Percentiles rank a stretch among this genome's conserved stretches.
Conservation (phyloP, 2,797 vertebrate species). For the Esox lucius region DNA sequence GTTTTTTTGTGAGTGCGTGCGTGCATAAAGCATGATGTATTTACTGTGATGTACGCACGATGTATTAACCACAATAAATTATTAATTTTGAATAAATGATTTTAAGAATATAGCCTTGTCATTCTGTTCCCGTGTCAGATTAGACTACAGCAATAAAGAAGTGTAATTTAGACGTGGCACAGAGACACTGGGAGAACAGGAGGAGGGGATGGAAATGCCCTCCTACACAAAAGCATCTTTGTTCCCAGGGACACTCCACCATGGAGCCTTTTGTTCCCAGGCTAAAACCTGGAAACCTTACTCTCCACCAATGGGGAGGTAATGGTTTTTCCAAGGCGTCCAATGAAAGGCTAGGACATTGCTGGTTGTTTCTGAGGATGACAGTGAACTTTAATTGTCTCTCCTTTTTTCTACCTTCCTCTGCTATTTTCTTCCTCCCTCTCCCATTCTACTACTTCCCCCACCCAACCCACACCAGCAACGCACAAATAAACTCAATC, state of each 20-base stretch:
- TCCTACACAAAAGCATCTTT: slow-evolving; percentile 55
- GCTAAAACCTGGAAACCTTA: slow-evolving; percentile 45
- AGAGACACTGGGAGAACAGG: slow-evolving; percentile 25
- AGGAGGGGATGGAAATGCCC: slow-evolving; percentile 24
- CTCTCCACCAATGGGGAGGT: slow-evolving; percentile 54
- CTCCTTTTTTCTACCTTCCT: slow-evolving; percentile 43
- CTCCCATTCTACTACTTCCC: slow-evolving; percentile 32
- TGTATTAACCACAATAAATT: neutral
- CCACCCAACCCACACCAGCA: slow-evolving; percentile 42
- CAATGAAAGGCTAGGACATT: slow-evolving; percentile 58
- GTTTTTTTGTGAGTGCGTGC: too few species aligned
- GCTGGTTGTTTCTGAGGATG: slow-evolving; percentile 47
- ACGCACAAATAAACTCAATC: slow-evolving; percentile 6
- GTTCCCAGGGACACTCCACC: slow-evolving; percentile 52
- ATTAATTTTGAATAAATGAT: too few species aligned
- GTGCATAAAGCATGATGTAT: neutral
- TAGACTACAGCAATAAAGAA: slow-evolving; percentile 27
- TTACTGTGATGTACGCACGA: neutral
- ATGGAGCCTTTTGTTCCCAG: slow-evolving; percentile 58
- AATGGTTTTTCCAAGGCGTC: slow-evolving; percentile 44
- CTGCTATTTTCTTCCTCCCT: slow-evolving; percentile 31
- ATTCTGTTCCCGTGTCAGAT: slow-evolving; percentile 26
- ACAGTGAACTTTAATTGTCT: slow-evolving; percentile 49
- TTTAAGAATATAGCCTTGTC: neutral
- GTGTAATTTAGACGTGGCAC: slow-evolving; percentile 50